Base-by-base conservation (phyloP, 2,797 vertebrate species). In the Mormyrops boulengeri region DNA sequence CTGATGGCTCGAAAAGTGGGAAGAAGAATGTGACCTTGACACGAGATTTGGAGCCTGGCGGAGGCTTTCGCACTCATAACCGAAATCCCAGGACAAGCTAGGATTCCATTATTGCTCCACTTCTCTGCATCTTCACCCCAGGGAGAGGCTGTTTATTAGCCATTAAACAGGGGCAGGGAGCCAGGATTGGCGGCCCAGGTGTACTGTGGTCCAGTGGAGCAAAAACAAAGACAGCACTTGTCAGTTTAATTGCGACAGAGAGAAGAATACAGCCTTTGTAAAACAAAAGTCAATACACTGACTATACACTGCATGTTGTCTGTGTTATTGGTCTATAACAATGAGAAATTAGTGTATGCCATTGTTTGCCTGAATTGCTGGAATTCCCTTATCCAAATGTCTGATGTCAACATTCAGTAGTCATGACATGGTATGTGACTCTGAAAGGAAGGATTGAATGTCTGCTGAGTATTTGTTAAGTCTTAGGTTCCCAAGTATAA, bases 161-260 rank as follows among this genome's bases (percentile, higher is more conserved):
- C 84, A 85, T 85, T 85, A 85, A 85, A 53, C n/a, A 26, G 84
- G 87, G 87, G 60, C 52, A 80, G 50, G 11, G 41, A 73, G 52
- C 89, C 66, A 80, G 47, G 22, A 73, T 44, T 12, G 66, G 62
- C 53, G 85, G 85, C 85, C 85, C 66, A 52, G 62, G 85, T 87
- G 41, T 69, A 90, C 87, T 41, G 50, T 88, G 89, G 85, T 88
- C 89, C 89, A 55, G 49, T 66, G 90, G 66, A 90, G 88, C 88
- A 88, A 84, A 90, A 89, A 90, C 85, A 89, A 88, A 84, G 88
- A 88, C 88, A 44, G 88, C 90, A 84, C 88, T 89, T 89, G 88
- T 89, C 85, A 53, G 53, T 90, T 90, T 90, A 90, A 89, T 89
- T 89, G 86, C 62, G 19, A 50, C 38, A 22, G 38, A 89, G 90